Evolutionary conservation across 2,113 vertebrate species (phyloP).

Genomic region (Genyomyrus donnyi): DNA sequence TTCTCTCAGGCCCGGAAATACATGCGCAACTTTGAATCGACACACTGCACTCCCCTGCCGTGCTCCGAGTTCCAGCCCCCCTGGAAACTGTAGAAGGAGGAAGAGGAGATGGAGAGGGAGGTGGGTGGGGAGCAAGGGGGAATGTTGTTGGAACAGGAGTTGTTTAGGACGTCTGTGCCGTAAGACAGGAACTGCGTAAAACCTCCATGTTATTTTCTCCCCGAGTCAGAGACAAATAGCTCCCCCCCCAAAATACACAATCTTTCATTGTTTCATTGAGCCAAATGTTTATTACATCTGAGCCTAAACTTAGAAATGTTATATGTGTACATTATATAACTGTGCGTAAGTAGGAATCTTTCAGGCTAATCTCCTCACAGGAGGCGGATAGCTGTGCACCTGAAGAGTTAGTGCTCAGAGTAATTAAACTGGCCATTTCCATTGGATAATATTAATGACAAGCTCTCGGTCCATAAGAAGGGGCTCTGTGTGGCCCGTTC

Average conservation of each 20-base stretch:
- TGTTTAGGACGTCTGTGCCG: not conserved
- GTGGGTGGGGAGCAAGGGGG: not conserved
- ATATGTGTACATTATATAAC: not conserved
- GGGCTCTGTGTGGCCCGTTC: not conserved
- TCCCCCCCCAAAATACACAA: not conserved
- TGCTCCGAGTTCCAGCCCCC: slow-evolving; percentile 69
- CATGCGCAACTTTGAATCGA: slow-evolving; percentile 78
- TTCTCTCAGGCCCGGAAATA: slow-evolving; percentile 75
- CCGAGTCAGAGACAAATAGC: no score
- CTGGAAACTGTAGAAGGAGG: slow-evolving; percentile 62
- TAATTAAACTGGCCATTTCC: not conserved
- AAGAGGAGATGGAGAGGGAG: not conserved
- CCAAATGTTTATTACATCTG: not conserved
- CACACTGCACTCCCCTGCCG: slow-evolving; percentile 81
- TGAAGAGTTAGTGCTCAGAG: not conserved
- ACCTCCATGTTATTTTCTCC: not conserved
- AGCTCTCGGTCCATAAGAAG: not conserved
- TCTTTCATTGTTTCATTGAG: not conserved
- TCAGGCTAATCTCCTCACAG: not conserved
- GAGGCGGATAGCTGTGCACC: not conserved
- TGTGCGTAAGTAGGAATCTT: not conserved
- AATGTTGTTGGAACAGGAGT: slow-evolving; percentile 6
- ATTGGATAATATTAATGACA: not conserved
- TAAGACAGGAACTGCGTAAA: not conserved
- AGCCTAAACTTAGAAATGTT: not conserved